A percentile compares a stretch with the other conserved stretches of the same genome.
phyloP scores from a whole-genome alignment of 1,140 invertebrate genomes.

The Drosophila guanche region DNA sequence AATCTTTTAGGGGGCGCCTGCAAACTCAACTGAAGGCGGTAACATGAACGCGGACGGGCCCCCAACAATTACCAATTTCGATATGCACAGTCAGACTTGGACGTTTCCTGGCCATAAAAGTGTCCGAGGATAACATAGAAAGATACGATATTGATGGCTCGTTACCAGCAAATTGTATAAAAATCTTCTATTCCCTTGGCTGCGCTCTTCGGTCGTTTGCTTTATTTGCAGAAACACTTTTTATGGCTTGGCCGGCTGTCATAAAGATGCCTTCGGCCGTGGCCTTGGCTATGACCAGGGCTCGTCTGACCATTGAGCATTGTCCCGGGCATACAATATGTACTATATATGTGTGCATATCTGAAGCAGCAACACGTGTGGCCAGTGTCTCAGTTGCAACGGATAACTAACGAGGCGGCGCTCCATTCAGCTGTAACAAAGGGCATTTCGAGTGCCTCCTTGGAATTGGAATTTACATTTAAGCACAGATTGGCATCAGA shows the following conservation, averaged over 20 bases:
- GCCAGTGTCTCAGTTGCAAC: conserved; percentile 32
- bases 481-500: too few relatives aligned
- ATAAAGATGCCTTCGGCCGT: conserved; percentile 50
- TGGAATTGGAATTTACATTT: too few relatives aligned
- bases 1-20: conserved; percentile 20
- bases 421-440: too few relatives aligned
- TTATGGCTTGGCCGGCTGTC: conserved; percentile 43
- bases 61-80: conserved; percentile 59
- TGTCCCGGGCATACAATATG: neutral
- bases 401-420: conserved; percentile 6
- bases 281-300: conserved; percentile 28
- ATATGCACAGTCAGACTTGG: conserved; percentile 54
- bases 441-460: too few relatives aligned
- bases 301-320: conserved; percentile 16
- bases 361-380: conserved; percentile 44
- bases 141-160: conserved; percentile 61
- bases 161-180: conserved; percentile 60
- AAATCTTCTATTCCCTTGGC: conserved; percentile 29
- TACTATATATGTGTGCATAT: conserved; percentile 3
- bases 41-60: conserved; percentile 19
- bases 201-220: conserved; percentile 29
- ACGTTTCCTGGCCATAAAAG: conserved; percentile 57
- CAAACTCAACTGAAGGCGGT: conserved; percentile 2
- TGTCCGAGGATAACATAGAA: conserved; percentile 42
- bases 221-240: conserved; percentile 55